Evolutionary conservation across 2,797 vertebrate genomes (phyloP), one percentile per base, ranked within the genome.

Genomic region (Myotis findleyi): DNA sequence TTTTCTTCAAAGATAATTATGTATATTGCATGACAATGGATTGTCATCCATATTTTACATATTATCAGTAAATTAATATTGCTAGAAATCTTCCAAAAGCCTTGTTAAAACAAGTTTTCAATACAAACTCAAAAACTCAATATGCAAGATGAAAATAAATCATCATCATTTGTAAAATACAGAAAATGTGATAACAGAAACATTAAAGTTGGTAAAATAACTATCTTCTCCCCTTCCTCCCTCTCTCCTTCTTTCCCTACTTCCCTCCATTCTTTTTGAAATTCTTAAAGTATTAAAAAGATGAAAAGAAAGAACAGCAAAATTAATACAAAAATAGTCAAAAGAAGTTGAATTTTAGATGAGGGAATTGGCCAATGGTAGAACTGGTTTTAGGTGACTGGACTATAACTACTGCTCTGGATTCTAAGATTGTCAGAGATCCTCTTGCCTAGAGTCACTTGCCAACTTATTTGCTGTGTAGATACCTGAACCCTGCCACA

Each of bases 1-100:
- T 77, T 94, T 95, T 72, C 72, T 83, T 96, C 59, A 81, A 14
- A 20, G 33, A 38, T 96, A 41, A 69, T 84, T 93, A 80, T 59
- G 3, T 4, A 27, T 23, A 20, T 57, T 87, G 27, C 2, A 33
- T 49, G 59, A 68, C 57, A 68, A 75, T 83, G 79, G 38, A 84
- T 68, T 80, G 0, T 44, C 91, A 80, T 59, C 91, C 30, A 87
- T 82, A 18, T 59, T 83, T 87, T 73, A 80, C 89, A 11, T 36
- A 68, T 87, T 76, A 84, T 68, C 38, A 93, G 38, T 47, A 69
- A 73, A 49, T 93, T 76, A 66, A 55, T 82, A 90, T 69, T 72
- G 36, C 20, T 69, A 51, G 13, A 75, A 87, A 88, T 59, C 36
- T 87, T 25, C 14, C 12, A 53, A 91, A 92, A 87, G 38, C 6